Base-by-base conservation (phyloP, 2,113 vertebrate species). In the Crocuta crocuta region DNA sequence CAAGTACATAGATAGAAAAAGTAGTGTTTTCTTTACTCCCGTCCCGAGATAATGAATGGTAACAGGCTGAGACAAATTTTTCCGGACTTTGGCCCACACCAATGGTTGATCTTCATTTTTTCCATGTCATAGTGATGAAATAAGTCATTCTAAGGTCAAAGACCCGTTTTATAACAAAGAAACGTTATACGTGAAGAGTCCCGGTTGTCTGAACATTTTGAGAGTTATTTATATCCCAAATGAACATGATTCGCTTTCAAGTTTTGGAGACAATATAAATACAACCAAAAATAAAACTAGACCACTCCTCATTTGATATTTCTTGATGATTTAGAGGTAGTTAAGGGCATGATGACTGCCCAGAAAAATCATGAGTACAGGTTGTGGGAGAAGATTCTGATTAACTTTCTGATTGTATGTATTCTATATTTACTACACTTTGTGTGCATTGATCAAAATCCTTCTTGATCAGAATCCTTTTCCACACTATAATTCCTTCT, bases 141-240 rank as follows among this genome's bases (percentile, higher is more conserved):
- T 58, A 87, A 70, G 21, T 43, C 16, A 65, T 23, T 48, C 28
- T 55, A 74, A 84, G 66, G 80, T 33, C 66, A 73, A 55, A n/a
- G 50, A 70, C 61, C 39, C 43, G 48, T 43, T 84, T 87, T 50
- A 33, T 91, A 79, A 83, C 55, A 80, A 50, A 94, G 39, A 53
- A 50, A 24, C 2, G n/a, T 78, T 92, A 2, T 45, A 94, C 84
- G 15, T 33, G 63, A 96, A 55, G 43, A 70, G 16, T 89, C 87
- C 45, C n/a, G 28, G 28, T 35, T 86, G 93, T 85, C 79, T 97
- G 31, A 86, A 35, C 63, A 80, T n/a, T 82, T 82, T 63, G 13
- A 96, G 43, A 88, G 21, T 90, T 94, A 95, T 4, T 88, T 33
- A 66, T n/a, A 84, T 80, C 53, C 33, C 26, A 65, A 63, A 84